phyloP scores from a whole-genome alignment of 1,140 invertebrate genomes.

The Philopotamus ludificatus region DNA sequence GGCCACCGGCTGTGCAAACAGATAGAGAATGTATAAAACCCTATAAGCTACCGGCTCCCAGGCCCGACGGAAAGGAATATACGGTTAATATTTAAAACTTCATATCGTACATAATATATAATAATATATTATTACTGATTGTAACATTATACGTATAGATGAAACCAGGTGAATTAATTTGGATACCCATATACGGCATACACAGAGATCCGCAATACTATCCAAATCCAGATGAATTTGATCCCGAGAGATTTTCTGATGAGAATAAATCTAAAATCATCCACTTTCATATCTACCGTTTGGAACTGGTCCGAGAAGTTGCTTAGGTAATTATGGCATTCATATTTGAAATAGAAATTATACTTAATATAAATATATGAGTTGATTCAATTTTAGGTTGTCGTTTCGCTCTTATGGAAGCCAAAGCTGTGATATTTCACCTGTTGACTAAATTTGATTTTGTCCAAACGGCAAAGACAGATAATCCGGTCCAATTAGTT shows the following conservation, averaged over 20 bases:
- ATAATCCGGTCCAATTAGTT: slow-evolving; percentile 32
- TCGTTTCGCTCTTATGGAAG: slow-evolving; percentile 56
- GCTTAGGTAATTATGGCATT: slow-evolving; percentile 60
- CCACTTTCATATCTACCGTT: slow-evolving; percentile 52
- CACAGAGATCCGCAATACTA: slow-evolving; percentile 4
- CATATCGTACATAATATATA: neutral
- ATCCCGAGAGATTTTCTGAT: slow-evolving; percentile 61
- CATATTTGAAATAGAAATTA: no score
- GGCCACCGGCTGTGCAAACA: slow-evolving; percentile 48
- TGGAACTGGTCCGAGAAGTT: slow-evolving; percentile 63
- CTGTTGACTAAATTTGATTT: slow-evolving; percentile 44
- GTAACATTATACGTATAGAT: slow-evolving; percentile 32
- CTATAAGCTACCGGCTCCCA: slow-evolving; percentile 37
- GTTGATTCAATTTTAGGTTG: slow-evolving; percentile 17
- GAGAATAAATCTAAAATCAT: slow-evolving; percentile 42
- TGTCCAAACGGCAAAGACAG: slow-evolving; percentile 25
- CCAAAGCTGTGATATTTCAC: slow-evolving; percentile 53
- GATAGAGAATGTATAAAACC: slow-evolving; percentile 48
- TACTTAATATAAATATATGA: neutral
- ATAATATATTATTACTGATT: neutral
- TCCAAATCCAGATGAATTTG: slow-evolving; percentile 46
- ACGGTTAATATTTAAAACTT: slow-evolving; percentile 5
- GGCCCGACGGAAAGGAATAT: neutral
- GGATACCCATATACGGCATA: neutral
- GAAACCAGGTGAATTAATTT: slow-evolving; percentile 10